Conservation (phyloP, 2,888 invertebrate genomes). For the Megastigmus dorsalis region DNA sequence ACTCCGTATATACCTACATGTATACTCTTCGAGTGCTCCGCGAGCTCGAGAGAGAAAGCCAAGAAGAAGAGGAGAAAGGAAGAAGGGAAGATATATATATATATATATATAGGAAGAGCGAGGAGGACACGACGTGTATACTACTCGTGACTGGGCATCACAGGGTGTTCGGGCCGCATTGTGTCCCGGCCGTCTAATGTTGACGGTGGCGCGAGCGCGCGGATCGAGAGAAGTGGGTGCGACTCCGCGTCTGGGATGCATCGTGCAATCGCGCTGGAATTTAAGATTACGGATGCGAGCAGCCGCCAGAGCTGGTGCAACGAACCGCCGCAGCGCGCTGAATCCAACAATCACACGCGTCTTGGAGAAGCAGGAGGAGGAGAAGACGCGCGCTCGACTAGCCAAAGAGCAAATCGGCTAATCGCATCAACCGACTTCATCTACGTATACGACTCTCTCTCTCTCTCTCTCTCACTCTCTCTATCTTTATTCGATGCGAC, state of each 20-base stretch:
- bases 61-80: not conserved
- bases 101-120: not conserved
- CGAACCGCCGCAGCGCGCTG: not conserved
- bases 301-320: too few species aligned
- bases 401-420: not conserved
- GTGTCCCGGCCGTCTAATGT: not conserved
- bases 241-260: not conserved
- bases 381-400: not conserved
- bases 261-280: constrained; percentile 9
- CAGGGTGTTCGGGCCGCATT: not conserved
- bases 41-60: not conserved
- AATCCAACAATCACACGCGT: not conserved
- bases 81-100: not conserved
- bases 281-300: constrained; percentile 8
- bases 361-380: too few species aligned
- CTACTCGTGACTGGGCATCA: constrained; percentile 9
- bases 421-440: not conserved
- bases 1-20: too few species aligned
- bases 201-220: not conserved
- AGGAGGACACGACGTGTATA: not conserved
- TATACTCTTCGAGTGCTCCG: too few species aligned
- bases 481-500: too few species aligned
- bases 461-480: too few species aligned
- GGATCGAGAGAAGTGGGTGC: constrained; percentile 11
- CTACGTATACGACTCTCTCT: too few species aligned